Base-by-base conservation (phyloP, 1,140 invertebrate species). In the Caenorhabditis inopinata region DNA sequence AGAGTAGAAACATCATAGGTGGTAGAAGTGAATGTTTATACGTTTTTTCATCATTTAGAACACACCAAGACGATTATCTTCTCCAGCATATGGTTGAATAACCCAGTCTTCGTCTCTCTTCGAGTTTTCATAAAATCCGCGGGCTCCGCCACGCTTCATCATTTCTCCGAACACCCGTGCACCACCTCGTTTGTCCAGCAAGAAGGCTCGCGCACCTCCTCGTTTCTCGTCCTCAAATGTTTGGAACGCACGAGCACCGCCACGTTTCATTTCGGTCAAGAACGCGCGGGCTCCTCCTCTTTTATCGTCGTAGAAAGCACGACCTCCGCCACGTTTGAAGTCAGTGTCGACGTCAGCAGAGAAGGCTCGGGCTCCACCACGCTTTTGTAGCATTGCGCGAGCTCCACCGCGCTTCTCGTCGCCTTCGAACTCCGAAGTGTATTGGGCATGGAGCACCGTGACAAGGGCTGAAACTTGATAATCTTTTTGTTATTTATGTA, bases 381-480 rank as follows among this genome's bases (percentile, higher is more conserved):
- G 62, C 23, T 79, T 79, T 5, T 79, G 51, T 9, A 46, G 14
- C 51, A 79, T 68, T 4, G 78, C 78, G 23, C 78, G 58, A 18
- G 78, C 78, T 74, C 78, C 78, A 0, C 78, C 78, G 11, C 78
- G 62, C 25, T 79, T 79, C 53, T 75, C 68, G 23, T 74, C 53
- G 14, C 53, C 47, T 16, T 78, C 76, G 32, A 68, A 1, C 12
- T 68, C 58, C 11, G 58, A 68, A 68, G 58, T 68, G 58, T 68
- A 68, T 68, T 68, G 58, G 32, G 58, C 58, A n/a, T 68, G 35
- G 58, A 68, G 58, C 58, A 68, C 32, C 58, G 38, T 68, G 7
- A 68, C 58, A 68, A 68, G 58, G 16, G 58, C 58, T 68, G 58
- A 21, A 68, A 68, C 18, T 32, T 23, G 12, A 7, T 58, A 16